phyloP scores from a whole-genome alignment of 1,140 invertebrate genomes.

The Tetranychus cinnabarinus region DNA sequence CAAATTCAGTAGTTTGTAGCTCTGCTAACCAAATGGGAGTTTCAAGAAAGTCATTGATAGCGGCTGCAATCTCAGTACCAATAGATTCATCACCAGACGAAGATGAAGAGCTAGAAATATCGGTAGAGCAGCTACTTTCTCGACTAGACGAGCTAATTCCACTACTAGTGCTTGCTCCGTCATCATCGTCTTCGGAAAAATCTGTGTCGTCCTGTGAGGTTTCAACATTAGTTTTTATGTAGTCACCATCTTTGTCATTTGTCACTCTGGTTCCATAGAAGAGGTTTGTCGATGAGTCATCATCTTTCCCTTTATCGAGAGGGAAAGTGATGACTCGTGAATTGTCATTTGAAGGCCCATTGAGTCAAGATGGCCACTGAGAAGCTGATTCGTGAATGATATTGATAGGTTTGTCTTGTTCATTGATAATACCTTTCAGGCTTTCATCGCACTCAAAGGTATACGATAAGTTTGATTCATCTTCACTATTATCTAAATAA shows the following conservation, averaged over 20 bases:
- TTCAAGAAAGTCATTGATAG: constrained; percentile 27
- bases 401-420: neutral
- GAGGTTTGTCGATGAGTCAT: neutral
- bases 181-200: neutral
- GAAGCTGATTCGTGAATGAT: constrained; percentile 6
- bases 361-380: constrained; percentile 16
- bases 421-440: no score
- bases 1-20: constrained; percentile 7
- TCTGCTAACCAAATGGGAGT: constrained; percentile 4
- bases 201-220: neutral
- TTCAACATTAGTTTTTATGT: neutral
- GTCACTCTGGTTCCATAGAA: neutral
- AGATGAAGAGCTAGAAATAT: neutral
- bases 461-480: no score
- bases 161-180: constrained; percentile 14
- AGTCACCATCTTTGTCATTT: neutral
- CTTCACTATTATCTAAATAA: no score
- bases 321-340: neutral
- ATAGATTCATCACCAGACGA: neutral
- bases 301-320: neutral
- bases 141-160: no score
- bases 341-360: neutral
- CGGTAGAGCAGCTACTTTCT: neutral
- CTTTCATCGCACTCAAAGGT: no score
- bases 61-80: constrained; percentile 14